phyloP scores from a whole-genome alignment of 2,797 vertebrate genomes.

The Arnoldichthys spilopterus region DNA sequence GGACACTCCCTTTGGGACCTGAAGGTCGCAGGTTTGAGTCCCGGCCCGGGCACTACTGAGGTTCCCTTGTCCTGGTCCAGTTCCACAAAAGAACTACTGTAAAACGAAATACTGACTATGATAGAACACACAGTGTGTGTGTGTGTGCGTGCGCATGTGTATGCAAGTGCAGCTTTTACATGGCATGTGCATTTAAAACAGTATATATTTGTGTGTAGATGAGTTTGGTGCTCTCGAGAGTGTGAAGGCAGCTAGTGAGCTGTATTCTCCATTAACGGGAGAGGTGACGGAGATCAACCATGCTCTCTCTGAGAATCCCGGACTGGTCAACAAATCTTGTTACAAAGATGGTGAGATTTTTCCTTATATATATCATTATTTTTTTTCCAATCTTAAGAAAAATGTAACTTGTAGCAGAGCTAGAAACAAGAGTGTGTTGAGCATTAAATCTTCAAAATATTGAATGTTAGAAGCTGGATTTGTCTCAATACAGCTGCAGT shows the following conservation, averaged over 20 bases:
- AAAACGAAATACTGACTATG: too few species aligned
- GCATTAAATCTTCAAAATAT: neutral
- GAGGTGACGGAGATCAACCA: slow-evolving; percentile 91
- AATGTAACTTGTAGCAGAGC: too few species aligned
- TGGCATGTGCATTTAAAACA: neutral
- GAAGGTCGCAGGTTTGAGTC: too few species aligned
- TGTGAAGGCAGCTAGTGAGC: slow-evolving; percentile 97
- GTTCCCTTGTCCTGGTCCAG: too few species aligned
- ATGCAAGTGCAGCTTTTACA: neutral
- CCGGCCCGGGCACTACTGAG: too few species aligned
- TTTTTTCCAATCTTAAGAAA: neutral
- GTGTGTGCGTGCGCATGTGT: too few species aligned
- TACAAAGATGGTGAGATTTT: slow-evolving; percentile 90
- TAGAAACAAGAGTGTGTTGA: neutral
- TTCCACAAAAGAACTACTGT: too few species aligned
- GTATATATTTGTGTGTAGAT: slow-evolving; percentile 73
- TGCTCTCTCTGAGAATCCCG: slow-evolving; percentile 89
- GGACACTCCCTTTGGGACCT: too few species aligned
- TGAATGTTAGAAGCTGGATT: neutral
- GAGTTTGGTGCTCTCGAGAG: slow-evolving; percentile 98
- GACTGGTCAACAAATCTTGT: slow-evolving; percentile 95
- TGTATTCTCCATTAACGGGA: slow-evolving; percentile 93
- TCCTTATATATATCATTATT: too few species aligned
- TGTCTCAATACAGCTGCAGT: neutral
- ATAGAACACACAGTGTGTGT: too few species aligned